Percentiles rank a stretch among this genome's conserved stretches.
phyloP scores from a whole-genome alignment of 1,140 invertebrate genomes.

The Zaprionus tsacasi region DNA sequence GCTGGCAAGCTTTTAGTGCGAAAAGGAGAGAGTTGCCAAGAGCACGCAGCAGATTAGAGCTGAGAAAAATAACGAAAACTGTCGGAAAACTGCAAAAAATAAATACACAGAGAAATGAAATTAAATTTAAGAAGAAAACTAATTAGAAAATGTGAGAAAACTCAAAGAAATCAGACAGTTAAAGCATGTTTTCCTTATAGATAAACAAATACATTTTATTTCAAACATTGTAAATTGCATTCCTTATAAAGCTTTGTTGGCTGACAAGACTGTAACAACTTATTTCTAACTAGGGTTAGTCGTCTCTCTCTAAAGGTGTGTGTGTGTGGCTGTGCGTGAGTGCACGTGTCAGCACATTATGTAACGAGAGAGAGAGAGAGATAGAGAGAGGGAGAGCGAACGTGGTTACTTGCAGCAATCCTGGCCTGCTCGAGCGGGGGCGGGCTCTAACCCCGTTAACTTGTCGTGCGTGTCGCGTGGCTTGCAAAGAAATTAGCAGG shows the following conservation, averaged over 20 bases:
- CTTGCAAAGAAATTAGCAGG: constrained; percentile 72
- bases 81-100: neutral
- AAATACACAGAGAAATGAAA: neutral
- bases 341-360: constrained; percentile 3
- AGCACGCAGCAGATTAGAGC: neutral
- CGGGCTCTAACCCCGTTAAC: constrained; percentile 35
- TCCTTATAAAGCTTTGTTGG: neutral
- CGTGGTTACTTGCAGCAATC: constrained; percentile 29
- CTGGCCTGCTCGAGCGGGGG: neutral
- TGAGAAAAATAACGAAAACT: neutral
- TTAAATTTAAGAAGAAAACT: neutral
- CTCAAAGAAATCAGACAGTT: too few species aligned
- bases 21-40: neutral
- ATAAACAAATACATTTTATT: neutral
- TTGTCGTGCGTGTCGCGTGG: constrained; percentile 45
- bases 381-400: neutral
- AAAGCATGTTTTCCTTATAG: neutral
- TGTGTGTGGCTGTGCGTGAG: constrained; percentile 9
- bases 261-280: constrained; percentile 1
- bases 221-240: neutral
- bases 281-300: constrained; percentile 1
- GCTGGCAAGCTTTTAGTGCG: too few species aligned
- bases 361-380: too few species aligned
- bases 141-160: neutral
- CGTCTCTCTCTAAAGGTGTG: neutral